Evolutionary conservation across 2,797 vertebrate species (phyloP), one percentile per base, ranked within the genome.

Genomic region (Hypotaenidia philippensis): DNA sequence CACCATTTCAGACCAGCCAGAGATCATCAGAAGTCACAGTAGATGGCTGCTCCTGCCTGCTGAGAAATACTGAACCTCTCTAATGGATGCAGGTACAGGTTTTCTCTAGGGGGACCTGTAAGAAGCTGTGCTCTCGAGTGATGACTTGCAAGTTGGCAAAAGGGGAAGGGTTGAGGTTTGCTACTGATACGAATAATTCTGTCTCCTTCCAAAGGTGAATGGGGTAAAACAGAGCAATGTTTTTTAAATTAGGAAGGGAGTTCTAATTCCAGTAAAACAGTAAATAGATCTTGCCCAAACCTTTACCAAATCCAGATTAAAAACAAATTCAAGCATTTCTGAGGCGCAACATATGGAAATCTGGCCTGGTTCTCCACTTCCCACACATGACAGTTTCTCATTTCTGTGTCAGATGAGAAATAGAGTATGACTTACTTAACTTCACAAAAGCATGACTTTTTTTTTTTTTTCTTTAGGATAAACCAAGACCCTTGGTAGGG

Each of bases 11-110:
- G n/a, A 59, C 45, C 13, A 21, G 25, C 7, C 34, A 49, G 71
- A 74, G 36, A 22, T 69, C 72, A 59, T 16, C 60, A 74, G 19
- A 59, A 60, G 19, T 26, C 27, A 4, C 3, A 52, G 22, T 41
- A 82, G 65, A 10, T 3, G 11, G 31, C 47, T n/a, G 16, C 5
- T 22, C 29, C 16, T 40, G 15, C 34, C n/a, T 34, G 1, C 44
- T 40, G 45, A 50, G 77, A 74, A 69, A 25, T 5, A 18, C 32
- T n/a, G n/a, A 50, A 20, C n/a, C 10, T 44, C 32, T 47, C 13
- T 18, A 5, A 4, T 6, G 25, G n/a, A n/a, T 29, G 13, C 3
- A 12, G 1, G 5, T 18, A 7, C 5, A 23, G 40, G 15, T 44
- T 87, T 75, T 59, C 25, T 65, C 11, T 15, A 4, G 5, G 26